phyloP scores from a whole-genome alignment of 2,113 vertebrate genomes.

The Paramormyrops kingsleyae region DNA sequence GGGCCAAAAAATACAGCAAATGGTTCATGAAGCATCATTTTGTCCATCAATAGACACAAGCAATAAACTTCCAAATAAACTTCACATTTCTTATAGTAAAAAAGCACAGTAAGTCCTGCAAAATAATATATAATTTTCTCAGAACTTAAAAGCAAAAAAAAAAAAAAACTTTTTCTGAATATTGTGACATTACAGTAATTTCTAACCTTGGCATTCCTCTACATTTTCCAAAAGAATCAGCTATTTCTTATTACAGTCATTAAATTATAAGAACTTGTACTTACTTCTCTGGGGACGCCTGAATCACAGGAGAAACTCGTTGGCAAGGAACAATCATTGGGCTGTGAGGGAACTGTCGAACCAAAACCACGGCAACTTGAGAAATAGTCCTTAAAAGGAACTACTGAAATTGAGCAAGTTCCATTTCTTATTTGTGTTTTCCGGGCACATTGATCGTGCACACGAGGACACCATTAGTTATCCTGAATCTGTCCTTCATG shows the following conservation, averaged over 20 bases:
- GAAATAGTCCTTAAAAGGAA: neutral
- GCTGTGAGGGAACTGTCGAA: neutral
- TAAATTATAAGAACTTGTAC: constrained; percentile 29
- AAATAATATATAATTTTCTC: neutral
- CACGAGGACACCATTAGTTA: constrained; percentile 76
- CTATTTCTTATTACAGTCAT: neutral
- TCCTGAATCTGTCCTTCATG: constrained; percentile 96
- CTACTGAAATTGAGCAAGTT: neutral
- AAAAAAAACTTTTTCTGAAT: neutral
- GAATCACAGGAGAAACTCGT: constrained; percentile 82
- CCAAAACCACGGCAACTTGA: neutral
- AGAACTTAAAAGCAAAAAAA: neutral
- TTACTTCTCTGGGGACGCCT: constrained; percentile 87
- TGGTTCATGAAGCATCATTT: neutral
- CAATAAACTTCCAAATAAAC: neutral
- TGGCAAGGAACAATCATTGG: constrained; percentile 84
- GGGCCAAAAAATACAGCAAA: neutral
- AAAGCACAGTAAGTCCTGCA: neutral
- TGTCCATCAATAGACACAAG: neutral
- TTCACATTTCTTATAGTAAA: neutral
- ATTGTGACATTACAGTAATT: neutral
- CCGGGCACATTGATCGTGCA: neutral
- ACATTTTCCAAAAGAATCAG: neutral
- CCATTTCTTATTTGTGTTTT: neutral
- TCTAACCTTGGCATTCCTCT: neutral